Conservation (phyloP, 2,888 invertebrate species). For the Petrolisthes manimaculis region DNA sequence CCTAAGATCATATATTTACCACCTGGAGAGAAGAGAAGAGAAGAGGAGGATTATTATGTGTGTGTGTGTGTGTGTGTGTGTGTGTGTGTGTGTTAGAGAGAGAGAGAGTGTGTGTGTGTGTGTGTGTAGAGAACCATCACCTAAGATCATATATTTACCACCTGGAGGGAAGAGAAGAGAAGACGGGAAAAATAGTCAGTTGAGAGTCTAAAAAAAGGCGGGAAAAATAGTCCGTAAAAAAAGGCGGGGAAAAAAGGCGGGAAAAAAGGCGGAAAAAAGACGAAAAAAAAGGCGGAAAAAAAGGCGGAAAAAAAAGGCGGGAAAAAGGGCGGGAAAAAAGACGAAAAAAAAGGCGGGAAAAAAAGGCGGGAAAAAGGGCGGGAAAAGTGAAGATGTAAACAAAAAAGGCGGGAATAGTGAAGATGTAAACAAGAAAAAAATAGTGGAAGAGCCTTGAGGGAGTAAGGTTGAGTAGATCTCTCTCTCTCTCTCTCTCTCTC, state of each 20-base stretch:
- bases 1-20: neutral
- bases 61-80: neutral
- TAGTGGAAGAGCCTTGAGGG: neutral
- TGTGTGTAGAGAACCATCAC: neutral
- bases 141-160: neutral
- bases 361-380: neutral
- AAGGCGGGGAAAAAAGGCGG: neutral
- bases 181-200: neutral
- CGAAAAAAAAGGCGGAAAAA: neutral
- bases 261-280: neutral
- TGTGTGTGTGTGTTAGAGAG: neutral
- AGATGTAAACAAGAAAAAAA: neutral
- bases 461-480: neutral
- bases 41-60: neutral
- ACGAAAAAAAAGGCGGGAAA: neutral
- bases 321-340: neutral
- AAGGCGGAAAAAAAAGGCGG: neutral
- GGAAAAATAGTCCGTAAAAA: neutral
- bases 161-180: neutral
- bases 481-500: constrained; percentile 24
- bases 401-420: neutral
- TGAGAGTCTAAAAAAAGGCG: neutral
- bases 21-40: neutral
- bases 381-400: neutral
- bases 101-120: neutral